A percentile compares a stretch with the other conserved stretches of the same genome.
Conservation (phyloP, 2,888 invertebrate species). For the Calameuta idolon region DNA sequence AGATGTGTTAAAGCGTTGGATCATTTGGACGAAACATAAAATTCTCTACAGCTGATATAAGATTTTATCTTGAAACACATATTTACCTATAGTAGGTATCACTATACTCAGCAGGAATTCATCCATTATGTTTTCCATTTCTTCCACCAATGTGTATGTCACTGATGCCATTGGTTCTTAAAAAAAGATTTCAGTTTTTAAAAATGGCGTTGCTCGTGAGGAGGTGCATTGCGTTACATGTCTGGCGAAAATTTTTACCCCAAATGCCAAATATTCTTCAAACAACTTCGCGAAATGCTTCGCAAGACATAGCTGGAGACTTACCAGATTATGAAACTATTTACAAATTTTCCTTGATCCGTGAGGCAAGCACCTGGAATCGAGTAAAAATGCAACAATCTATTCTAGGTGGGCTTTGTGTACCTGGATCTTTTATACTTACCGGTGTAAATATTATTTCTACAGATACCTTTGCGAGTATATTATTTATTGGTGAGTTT, state of each 20-base stretch:
- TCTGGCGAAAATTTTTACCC: neutral
- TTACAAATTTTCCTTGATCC: slow-evolving; percentile 35
- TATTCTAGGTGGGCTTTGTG: neutral
- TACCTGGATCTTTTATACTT: slow-evolving; percentile 19
- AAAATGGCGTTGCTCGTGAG: neutral
- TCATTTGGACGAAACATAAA: neutral
- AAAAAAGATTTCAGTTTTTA: neutral
- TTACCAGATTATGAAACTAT: slow-evolving; percentile 42
- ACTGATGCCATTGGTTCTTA: neutral
- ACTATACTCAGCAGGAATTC: neutral
- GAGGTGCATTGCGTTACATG: neutral
- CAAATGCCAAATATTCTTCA: neutral
- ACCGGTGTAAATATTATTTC: slow-evolving; percentile 10
- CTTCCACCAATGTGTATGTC: neutral
- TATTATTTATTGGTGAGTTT: slow-evolving; percentile 25
- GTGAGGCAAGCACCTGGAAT: slow-evolving; percentile 25
- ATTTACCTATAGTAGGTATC: neutral
- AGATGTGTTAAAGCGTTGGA: neutral
- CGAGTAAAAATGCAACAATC: slow-evolving; percentile 31
- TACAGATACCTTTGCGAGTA: accelerated
- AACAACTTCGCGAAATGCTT: neutral
- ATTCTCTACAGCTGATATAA: neutral
- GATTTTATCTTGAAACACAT: neutral
- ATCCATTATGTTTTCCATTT: neutral
- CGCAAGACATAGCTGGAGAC: neutral